Percentiles rank a stretch among this genome's conserved stretches.
phyloP scores from a whole-genome alignment of 1,140 invertebrate species.

The Amphibalanus amphitrite region DNA sequence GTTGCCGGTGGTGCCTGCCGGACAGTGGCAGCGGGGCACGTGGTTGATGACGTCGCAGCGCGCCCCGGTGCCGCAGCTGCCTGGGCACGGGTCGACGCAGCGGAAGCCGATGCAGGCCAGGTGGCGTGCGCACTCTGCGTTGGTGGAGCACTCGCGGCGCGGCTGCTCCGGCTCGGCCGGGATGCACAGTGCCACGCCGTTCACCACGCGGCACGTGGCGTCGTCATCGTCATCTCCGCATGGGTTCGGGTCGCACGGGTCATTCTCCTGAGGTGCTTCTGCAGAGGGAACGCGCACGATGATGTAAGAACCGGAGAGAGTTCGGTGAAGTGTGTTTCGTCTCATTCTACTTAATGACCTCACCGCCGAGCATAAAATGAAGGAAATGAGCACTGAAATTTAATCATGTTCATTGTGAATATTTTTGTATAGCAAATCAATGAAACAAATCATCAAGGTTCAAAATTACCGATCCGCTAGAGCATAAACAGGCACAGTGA shows the following conservation, averaged over 20 bases:
- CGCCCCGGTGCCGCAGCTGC: slow-evolving; percentile 21
- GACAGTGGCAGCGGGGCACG: slow-evolving; percentile 18
- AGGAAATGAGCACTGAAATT: no score
- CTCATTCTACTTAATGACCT: no score
- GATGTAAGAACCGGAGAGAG: no score
- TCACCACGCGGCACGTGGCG: slow-evolving; percentile 15
- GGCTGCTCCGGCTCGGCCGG: not conserved
- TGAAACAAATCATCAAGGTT: no score
- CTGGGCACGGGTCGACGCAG: slow-evolving; percentile 58
- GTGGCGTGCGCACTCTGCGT: slow-evolving; percentile 54
- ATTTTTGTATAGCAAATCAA: no score
- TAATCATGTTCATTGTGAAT: no score
- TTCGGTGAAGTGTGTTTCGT: no score
- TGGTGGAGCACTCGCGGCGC: slow-evolving; percentile 45
- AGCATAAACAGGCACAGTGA: no score
- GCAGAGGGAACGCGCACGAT: no score
- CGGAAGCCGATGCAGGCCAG: slow-evolving; percentile 51
- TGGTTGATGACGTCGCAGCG: slow-evolving; percentile 18
- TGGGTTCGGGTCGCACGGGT: slow-evolving; percentile 16
- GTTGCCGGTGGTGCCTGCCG: slow-evolving; percentile 19
- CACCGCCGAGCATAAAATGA: no score
- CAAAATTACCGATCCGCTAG: no score
- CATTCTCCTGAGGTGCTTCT: not conserved
- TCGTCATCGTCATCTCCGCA: slow-evolving; percentile 16
- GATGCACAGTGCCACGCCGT: not conserved